phyloP scores from a whole-genome alignment of 1,140 invertebrate genomes.

The Campodea augens region DNA sequence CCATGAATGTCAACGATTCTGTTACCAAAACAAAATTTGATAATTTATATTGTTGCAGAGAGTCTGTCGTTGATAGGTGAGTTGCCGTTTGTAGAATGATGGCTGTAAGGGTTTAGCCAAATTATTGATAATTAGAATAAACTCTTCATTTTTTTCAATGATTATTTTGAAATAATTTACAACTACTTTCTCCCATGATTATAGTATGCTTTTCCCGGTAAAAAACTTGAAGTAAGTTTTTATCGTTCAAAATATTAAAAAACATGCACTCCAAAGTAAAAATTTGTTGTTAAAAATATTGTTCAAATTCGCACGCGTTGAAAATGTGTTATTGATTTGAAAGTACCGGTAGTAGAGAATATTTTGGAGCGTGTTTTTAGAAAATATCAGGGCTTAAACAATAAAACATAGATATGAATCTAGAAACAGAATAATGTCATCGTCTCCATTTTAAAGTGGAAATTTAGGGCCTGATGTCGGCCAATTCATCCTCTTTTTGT shows the following conservation, averaged over 20 bases:
- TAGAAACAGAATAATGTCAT: conserved; percentile 22
- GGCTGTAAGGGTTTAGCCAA: background rate
- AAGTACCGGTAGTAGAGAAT: no score
- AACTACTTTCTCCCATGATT: no score
- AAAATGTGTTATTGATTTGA: no score
- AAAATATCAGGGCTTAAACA: no score
- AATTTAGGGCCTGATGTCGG: no score
- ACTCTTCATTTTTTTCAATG: background rate
- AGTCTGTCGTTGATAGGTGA: conserved; percentile 76
- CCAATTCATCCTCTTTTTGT: no score
- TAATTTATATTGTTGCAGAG: conserved; percentile 80
- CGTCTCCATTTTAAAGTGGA: background rate
- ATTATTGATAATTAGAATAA: background rate
- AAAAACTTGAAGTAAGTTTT: background rate
- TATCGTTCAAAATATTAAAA: no score
- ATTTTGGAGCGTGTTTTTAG: no score
- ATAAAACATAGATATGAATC: background rate
- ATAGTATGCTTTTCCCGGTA: background rate
- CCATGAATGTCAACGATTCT: conserved; percentile 98
- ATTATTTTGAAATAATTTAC: conserved; percentile 6
- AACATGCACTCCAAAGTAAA: no score
- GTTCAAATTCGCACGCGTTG: no score
- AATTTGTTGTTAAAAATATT: no score
- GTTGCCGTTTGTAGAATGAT: conserved; percentile 15
- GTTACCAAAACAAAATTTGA: conserved; percentile 99